Percentiles rank a stretch among this genome's conserved stretches.
Conservation (phyloP, 2,888 invertebrate species). For the Meloe dianella region DNA sequence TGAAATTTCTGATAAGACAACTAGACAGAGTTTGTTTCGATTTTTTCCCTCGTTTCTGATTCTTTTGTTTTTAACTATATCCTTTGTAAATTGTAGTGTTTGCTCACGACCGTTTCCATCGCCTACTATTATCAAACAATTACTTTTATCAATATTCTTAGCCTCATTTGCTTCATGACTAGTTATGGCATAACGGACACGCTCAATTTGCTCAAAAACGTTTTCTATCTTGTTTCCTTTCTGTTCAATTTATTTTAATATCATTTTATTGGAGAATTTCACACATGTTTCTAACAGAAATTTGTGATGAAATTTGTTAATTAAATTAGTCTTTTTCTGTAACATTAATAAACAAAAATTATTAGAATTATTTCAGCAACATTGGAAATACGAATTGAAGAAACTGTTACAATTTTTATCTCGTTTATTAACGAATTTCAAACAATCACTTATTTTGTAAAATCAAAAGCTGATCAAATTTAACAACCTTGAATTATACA, state of each 20-base stretch:
- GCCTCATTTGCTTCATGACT: conserved; percentile 49
- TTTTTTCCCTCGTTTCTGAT: conserved; percentile 18
- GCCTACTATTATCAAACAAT: conserved; percentile 58
- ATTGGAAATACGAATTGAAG: no score
- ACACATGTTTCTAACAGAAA: no score
- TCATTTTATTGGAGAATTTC: not conserved
- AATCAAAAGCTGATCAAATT: no score
- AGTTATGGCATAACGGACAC: conserved; percentile 39
- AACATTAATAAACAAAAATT: no score
- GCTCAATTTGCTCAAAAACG: conserved; percentile 36
- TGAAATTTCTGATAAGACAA: not conserved
- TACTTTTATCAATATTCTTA: conserved; percentile 59
- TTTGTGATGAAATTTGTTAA: no score
- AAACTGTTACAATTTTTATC: no score
- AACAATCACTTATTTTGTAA: no score
- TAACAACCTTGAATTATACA: no score
- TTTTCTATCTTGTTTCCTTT: conserved; percentile 4
- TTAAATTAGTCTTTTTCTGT: not conserved
- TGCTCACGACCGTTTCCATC: conserved; percentile 56
- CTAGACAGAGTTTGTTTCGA: not conserved
- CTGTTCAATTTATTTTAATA: not conserved
- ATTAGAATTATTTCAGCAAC: no score
- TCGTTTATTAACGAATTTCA: no score
- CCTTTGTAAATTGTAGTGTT: conserved; percentile 54
- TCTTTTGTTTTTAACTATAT: conserved; percentile 17